A percentile compares a stretch with the other conserved stretches of the same genome.
phyloP scores from a whole-genome alignment of 2,888 invertebrate species.

The Parelbella ahira region DNA sequence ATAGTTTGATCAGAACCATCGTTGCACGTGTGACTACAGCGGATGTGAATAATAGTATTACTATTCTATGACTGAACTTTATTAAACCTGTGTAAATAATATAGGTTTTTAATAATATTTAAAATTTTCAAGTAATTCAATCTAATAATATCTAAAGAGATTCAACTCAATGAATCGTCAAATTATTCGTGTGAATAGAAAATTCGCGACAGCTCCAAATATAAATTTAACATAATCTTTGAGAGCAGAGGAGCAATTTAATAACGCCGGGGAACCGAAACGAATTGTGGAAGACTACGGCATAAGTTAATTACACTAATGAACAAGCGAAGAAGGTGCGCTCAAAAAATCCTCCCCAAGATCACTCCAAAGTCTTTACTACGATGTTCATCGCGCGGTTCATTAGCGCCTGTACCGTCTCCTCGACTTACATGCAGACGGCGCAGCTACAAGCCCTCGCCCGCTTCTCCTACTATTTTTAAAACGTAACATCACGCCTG shows the following conservation, averaged over 20 bases:
- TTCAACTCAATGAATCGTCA: constrained; percentile 12
- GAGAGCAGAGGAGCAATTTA: constrained; percentile 46
- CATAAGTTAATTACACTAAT: constrained; percentile 79
- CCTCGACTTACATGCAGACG: constrained; percentile 47
- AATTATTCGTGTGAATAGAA: constrained; percentile 18
- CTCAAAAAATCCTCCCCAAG: constrained; percentile 73
- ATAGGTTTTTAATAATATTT: too few relatives aligned
- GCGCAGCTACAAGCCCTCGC: too few relatives aligned
- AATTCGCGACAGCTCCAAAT: constrained; percentile 17
- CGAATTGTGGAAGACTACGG: constrained; percentile 65
- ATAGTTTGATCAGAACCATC: too few relatives aligned
- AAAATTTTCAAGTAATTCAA: too few relatives aligned
- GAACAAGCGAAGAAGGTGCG: constrained; percentile 74
- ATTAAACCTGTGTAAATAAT: too few relatives aligned
- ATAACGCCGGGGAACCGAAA: constrained; percentile 54
- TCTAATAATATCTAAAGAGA: neutral
- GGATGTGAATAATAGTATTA: too few relatives aligned
- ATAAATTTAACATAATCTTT: constrained; percentile 28
- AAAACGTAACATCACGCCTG: too few relatives aligned
- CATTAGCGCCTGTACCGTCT: constrained; percentile 64
- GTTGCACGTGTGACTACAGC: too few relatives aligned
- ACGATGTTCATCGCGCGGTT: constrained; percentile 75
- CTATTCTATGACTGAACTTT: too few relatives aligned
- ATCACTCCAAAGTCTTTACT: constrained; percentile 77
- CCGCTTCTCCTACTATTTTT: too few relatives aligned